A percentile compares a stretch with the other conserved stretches of the same genome.
Evolutionary conservation across 2,113 vertebrate species (phyloP).

Genomic region (Chroicocephalus ridibundus): DNA sequence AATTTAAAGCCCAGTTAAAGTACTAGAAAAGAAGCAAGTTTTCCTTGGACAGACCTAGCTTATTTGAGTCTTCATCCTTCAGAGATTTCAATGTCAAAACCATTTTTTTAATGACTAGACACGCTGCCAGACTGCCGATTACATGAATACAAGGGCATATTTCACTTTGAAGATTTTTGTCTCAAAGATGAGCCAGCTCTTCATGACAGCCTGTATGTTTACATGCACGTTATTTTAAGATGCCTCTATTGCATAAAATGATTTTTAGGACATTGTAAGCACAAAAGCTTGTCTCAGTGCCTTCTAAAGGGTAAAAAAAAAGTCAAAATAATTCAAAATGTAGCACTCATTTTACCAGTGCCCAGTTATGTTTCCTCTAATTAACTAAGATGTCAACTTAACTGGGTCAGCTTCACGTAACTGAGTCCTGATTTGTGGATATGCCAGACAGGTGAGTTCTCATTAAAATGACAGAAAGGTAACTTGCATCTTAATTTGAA

Average conservation of each 20-base stretch:
- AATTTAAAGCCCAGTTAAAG: not conserved
- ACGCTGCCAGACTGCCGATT: rapidly evolving
- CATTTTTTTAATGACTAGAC: not conserved
- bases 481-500: not conserved
- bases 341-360: not conserved
- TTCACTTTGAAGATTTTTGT: not conserved
- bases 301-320: not conserved
- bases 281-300: not conserved
- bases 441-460: not conserved
- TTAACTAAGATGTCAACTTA: not conserved
- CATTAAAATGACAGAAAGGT: not conserved
- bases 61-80: not conserved
- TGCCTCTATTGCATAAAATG: not conserved
- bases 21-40: not conserved
- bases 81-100: not conserved
- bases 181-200: not conserved
- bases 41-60: not conserved
- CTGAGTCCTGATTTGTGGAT: not conserved
- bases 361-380: not conserved
- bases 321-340: not conserved
- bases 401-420: not conserved
- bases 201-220: not conserved
- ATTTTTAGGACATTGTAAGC: not conserved
- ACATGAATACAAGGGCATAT: rapidly evolving
- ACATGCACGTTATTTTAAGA: not conserved